Conservation (phyloP, 2,888 invertebrate genomes). For the Drosophila dives region DNA sequence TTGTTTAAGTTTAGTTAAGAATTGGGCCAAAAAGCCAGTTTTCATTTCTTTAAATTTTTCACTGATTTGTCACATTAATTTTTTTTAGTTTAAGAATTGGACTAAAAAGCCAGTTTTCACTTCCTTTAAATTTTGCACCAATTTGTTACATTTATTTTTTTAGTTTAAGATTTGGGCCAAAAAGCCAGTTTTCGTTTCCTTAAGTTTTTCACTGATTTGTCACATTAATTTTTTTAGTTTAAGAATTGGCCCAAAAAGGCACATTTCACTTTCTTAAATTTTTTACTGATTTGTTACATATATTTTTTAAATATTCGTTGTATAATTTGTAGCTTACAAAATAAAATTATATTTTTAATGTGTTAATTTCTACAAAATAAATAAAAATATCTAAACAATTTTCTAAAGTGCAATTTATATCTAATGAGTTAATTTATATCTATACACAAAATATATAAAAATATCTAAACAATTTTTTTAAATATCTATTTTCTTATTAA, state of each 20-base stretch:
- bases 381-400: not conserved
- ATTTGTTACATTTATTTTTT: not conserved
- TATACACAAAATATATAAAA: no score
- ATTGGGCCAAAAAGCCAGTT: not conserved
- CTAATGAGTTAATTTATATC: no score
- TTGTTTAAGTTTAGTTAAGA: no score
- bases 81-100: no score
- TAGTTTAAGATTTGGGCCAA: no score
- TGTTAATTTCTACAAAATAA: not conserved
- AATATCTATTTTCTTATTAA: not conserved
- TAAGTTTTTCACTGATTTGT: not conserved
- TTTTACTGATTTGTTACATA: not conserved
- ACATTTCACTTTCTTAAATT: not conserved
- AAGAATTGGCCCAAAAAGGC: not conserved
- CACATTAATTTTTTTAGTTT: not conserved
- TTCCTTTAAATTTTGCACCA: not conserved
- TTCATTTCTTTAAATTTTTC: not conserved
- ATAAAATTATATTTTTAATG: not conserved
- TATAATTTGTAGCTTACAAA: not conserved
- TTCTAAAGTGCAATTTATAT: no score
- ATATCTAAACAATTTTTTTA: no score
- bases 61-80: not conserved
- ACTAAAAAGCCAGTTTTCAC: not conserved
- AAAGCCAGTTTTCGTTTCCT: not conserved
- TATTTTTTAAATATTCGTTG: not conserved